Percentiles rank a stretch among this genome's conserved stretches.
These are phyloP conservation scores for Molossus molossus DNA, from an alignment of 2,797 vertebrate genomes.

Conservation along the genomic window DNA sequence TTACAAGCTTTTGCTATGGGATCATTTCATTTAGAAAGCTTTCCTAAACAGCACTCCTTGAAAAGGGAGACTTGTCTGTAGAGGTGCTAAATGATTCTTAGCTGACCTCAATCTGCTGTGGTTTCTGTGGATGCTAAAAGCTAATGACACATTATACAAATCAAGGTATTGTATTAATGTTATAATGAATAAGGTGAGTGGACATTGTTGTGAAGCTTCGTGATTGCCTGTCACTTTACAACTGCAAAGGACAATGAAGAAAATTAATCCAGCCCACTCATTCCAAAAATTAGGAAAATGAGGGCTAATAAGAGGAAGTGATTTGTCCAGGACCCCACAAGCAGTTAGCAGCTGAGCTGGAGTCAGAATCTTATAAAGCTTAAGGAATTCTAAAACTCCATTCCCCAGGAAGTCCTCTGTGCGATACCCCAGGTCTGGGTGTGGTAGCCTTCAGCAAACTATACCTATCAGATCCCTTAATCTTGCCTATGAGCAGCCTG, in stretches of 20 bases:
- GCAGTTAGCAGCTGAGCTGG: neutral
- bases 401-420: neutral
- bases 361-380: neutral
- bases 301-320: neutral
- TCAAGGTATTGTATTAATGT: slow-evolving; percentile 44
- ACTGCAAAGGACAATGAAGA: neutral
- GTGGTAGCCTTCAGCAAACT: neutral
- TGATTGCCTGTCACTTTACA: slow-evolving; percentile 23
- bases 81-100: slow-evolving; percentile 16
- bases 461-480: neutral
- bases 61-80: slow-evolving; percentile 54
- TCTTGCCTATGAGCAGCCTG: neutral
- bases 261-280: slow-evolving; percentile 29
- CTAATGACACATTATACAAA: slow-evolving; percentile 41
- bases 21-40: slow-evolving; percentile 68
- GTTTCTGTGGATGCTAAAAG: slow-evolving; percentile 55
- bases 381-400: neutral
- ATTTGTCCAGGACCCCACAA: neutral
- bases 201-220: slow-evolving; percentile 8
- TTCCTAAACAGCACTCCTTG: slow-evolving; percentile 63
- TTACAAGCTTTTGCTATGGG: slow-evolving; percentile 37
- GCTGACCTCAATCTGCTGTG: neutral
- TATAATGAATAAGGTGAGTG: slow-evolving; percentile 31
- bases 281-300: slow-evolving; percentile 42
- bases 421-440: neutral